A percentile compares a stretch with the other conserved stretches of the same genome.
Conservation (phyloP, 2,888 invertebrate genomes). For the Therioaphis trifolii region DNA sequence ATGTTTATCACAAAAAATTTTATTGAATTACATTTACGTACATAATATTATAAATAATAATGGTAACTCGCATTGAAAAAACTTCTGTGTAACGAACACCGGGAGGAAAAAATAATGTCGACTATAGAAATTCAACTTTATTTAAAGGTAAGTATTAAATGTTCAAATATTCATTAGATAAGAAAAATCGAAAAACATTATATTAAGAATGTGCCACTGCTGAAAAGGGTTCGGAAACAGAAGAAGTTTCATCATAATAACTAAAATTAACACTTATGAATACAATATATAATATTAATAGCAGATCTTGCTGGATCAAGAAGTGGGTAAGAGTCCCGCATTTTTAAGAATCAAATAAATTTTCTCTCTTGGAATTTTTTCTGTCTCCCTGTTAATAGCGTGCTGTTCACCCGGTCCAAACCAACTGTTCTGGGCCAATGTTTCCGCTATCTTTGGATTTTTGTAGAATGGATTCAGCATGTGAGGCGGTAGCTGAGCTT, state of each 20-base stretch:
- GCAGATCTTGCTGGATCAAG: no score
- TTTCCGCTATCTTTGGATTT: constrained; percentile 79
- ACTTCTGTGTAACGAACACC: no score
- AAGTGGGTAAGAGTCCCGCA: constrained; percentile 74
- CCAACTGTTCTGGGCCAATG: constrained; percentile 83
- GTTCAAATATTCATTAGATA: background rate
- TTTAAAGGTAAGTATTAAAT: background rate
- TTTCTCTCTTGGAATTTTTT: constrained; percentile 81
- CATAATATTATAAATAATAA: no score
- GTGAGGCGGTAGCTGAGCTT: constrained; percentile 79
- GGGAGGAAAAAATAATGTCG: no score
- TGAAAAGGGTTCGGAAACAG: no score
- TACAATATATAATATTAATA: no score
- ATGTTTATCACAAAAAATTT: no score
- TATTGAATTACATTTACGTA: no score
- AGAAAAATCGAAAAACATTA: background rate
- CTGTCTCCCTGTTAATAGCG: constrained; percentile 82
- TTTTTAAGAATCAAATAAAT: constrained; percentile 81
- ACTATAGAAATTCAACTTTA: no score
- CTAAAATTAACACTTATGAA: no score
- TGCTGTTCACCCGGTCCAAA: constrained; percentile 67
- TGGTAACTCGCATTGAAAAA: no score
- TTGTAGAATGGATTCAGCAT: constrained; percentile 81
- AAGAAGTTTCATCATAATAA: no score
- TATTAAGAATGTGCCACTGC: background rate